Conservation (phyloP, 2,113 vertebrate species). For the Dromaius novaehollandiae region DNA sequence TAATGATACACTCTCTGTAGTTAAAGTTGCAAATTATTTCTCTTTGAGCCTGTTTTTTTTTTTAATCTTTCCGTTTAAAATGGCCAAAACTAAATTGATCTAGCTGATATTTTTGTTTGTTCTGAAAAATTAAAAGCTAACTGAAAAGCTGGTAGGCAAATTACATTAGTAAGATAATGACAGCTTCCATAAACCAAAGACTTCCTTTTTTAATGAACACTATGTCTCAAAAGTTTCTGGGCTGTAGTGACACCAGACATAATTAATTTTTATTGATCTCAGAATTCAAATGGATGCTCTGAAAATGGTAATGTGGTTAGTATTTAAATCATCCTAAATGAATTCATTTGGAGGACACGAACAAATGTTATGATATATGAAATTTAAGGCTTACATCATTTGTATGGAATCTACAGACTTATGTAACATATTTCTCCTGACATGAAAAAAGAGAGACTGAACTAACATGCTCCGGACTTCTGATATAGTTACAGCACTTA, state of each 20-base stretch:
- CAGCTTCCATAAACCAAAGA: background rate
- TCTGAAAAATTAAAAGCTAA: constrained; percentile 16
- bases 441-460: background rate
- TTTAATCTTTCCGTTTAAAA: constrained; percentile 11
- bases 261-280: background rate
- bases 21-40: background rate
- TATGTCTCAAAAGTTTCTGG: background rate
- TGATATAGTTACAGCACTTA: background rate
- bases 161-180: background rate
- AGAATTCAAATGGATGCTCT: background rate
- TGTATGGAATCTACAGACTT: background rate
- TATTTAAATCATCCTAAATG: background rate
- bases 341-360: background rate
- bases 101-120: background rate
- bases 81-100: background rate
- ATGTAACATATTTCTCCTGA: background rate
- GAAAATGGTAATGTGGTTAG: background rate
- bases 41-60: background rate
- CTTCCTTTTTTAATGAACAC: background rate
- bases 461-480: background rate
- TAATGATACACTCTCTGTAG: background rate
- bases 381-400: background rate
- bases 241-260: background rate
- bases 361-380: background rate
- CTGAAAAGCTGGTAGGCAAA: background rate